Conservation (phyloP, 92 coral and sea anemone genomes). For the Epizoanthus rinbou region DNA sequence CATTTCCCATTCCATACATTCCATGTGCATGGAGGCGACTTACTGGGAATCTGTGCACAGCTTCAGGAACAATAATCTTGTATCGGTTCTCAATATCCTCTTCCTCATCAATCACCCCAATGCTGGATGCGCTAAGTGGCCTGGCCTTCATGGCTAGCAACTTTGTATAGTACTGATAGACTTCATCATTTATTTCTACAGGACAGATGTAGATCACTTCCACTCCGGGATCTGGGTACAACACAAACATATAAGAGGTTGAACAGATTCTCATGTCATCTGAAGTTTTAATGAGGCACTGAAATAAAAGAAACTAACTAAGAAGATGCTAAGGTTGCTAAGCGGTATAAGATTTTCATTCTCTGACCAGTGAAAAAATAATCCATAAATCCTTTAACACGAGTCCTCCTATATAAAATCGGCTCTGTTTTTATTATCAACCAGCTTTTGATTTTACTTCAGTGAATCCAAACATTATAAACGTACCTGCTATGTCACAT, state of each 20-base stretch:
- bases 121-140: constrained; percentile 48
- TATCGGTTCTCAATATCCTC: constrained; percentile 89
- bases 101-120: constrained; percentile 51
- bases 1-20: background rate
- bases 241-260: background rate
- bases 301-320: too few relatives aligned
- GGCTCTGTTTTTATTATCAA: too few relatives aligned
- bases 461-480: background rate
- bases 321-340: too few relatives aligned
- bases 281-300: too few relatives aligned
- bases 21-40: constrained; percentile 13
- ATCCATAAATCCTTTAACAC: too few relatives aligned
- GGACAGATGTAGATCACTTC: constrained; percentile 94
- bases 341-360: too few relatives aligned
- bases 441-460: background rate
- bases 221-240: constrained; percentile 79
- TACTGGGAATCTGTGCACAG: constrained; percentile 94
- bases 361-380: too few relatives aligned
- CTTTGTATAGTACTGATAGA: constrained; percentile 95
- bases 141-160: constrained; percentile 92
- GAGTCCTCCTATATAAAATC: too few relatives aligned
- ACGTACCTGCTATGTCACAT: constrained; percentile 90
- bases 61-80: constrained; percentile 94
- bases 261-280: background rate
- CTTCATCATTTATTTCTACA: constrained; percentile 93